Evolutionary conservation across 1,140 invertebrate genomes (phyloP), one percentile per base, ranked within the genome.

Genomic region (Heliconius himera): DNA sequence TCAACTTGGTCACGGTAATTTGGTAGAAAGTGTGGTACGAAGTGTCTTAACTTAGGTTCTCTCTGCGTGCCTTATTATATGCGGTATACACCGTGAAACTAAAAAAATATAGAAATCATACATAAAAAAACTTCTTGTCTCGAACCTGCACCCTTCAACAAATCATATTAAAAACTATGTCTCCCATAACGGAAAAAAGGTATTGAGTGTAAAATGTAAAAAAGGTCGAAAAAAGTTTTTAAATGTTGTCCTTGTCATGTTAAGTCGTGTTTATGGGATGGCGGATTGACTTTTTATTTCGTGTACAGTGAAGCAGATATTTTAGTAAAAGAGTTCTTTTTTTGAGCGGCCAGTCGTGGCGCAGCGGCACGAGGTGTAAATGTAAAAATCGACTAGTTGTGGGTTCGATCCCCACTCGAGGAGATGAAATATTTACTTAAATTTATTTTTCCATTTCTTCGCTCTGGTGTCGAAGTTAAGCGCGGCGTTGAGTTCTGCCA

Each of bases 251-350:
- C 79, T 77, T 81, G 82, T 83, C 82, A 77, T 78, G 82, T 81
- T 80, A 78, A 80, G 77, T 80, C 79, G 82, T 81, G 82, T 81
- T 83, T 83, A 83, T 80, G 77, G 82, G 70, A 79, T 83, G 78
- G 81, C 82, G 81, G 82, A 83, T 83, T 83, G 82, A 81, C 77
- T 81, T 81, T 78, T 82, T 79, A 74, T 81, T 60, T 66, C 2
- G 16, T 13, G 79, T 83, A 83, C 82, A 81, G 76, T 83, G 46
- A 49, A 41, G n/a, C 5, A 1, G 36, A 56, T 56, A 41, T 76
- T 66, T 73, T 33, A 13, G n/a, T 66, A 13, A 26, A 29, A 66
- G 60, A 29, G n/a, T 54, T 54, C 16, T n/a, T 54, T 54, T 54
- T n/a, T n/a, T 26, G 26, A 26, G n/a, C n/a, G 26, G 26, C 26